phyloP scores from a whole-genome alignment of 2,113 vertebrate genomes.

The Grallaria varia region DNA sequence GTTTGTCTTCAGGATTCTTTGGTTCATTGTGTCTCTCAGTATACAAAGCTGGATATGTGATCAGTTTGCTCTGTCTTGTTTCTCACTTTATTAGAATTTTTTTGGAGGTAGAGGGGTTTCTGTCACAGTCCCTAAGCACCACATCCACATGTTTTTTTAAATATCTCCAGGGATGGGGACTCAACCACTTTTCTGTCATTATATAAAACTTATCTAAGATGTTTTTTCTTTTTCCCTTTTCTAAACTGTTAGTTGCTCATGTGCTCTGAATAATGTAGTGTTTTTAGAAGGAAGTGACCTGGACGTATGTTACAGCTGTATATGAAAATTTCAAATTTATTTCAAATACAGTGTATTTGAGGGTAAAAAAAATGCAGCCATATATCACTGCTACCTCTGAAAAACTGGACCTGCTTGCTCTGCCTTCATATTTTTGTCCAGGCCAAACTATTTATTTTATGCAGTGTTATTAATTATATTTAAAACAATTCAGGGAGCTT shows the following conservation, averaged over 20 bases:
- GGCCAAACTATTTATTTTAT: neutral
- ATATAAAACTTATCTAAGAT: neutral
- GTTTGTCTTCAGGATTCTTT: neutral
- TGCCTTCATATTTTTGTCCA: neutral
- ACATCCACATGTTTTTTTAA: accelerated
- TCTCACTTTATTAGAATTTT: neutral
- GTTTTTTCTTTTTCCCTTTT: neutral
- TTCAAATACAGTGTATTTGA: neutral
- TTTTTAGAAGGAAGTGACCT: neutral
- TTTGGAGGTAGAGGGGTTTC: accelerated
- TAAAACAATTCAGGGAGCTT: neutral
- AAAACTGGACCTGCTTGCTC: neutral
- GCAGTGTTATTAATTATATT: neutral
- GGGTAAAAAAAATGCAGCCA: neutral
- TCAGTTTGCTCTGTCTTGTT: neutral
- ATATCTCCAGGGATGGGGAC: neutral
- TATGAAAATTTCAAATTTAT: neutral
- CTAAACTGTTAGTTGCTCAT: neutral
- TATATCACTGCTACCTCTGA: neutral
- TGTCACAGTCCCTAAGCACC: neutral
- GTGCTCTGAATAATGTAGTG: neutral
- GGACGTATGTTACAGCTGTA: neutral
- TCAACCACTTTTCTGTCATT: neutral
- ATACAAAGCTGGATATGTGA: neutral
- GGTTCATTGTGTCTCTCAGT: neutral